Evolutionary conservation across 2,797 vertebrate genomes (phyloP).

Genomic region (Hippopotamyrus pictus): DNA sequence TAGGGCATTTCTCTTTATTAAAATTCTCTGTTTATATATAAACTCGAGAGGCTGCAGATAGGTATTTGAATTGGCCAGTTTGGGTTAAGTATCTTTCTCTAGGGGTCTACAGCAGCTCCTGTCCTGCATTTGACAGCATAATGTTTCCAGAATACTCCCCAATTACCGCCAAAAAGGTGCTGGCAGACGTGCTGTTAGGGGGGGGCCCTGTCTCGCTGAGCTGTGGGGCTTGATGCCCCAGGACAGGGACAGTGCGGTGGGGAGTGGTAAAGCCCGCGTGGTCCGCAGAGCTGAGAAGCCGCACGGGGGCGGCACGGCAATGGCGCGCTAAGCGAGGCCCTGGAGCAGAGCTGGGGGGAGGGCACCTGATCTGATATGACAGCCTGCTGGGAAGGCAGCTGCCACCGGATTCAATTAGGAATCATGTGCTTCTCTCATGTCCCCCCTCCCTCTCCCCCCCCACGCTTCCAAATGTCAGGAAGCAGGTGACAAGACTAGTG

Average conservation of each 20-base stretch:
- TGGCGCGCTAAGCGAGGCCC: not conserved
- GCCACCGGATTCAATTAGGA: slow-evolving; percentile 32
- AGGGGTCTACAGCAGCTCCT: not conserved
- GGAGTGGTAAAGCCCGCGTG: not conserved
- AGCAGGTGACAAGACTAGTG: not conserved
- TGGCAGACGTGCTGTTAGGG: not conserved
- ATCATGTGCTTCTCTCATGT: not conserved
- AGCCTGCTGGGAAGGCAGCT: slow-evolving; percentile 29
- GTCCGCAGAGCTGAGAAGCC: not conserved
- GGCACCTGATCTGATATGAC: not conserved
- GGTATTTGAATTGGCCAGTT: not conserved
- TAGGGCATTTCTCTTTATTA: not conserved
- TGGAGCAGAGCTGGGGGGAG: not conserved
- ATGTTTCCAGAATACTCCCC: not conserved
- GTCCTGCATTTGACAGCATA: not conserved
- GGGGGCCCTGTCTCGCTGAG: not conserved
- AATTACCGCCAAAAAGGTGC: not conserved
- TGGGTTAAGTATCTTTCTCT: not conserved
- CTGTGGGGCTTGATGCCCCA: not conserved
- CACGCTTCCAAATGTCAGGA: not conserved
- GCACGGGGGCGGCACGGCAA: not conserved
- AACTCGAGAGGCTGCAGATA: not conserved
- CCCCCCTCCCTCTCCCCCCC: not conserved
- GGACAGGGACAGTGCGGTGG: not conserved
- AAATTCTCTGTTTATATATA: not conserved